Conservation (phyloP, 2,888 invertebrate species). For the Limnephilus marmoratus region DNA sequence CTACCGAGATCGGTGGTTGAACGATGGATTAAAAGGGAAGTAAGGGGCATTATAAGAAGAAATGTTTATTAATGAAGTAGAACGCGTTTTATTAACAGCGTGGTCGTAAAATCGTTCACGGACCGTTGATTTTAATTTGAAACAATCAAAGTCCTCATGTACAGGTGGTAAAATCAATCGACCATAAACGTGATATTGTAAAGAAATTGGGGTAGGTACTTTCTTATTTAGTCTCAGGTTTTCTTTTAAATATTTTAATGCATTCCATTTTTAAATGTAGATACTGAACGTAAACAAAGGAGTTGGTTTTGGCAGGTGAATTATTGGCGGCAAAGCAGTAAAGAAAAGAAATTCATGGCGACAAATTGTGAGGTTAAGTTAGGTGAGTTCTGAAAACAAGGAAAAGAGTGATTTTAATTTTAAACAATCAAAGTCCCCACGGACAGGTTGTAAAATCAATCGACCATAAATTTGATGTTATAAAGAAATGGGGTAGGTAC, state of each 20-base stretch:
- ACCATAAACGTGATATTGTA: background rate
- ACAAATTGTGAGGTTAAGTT: background rate
- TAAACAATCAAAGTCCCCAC: background rate
- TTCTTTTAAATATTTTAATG: too few species aligned
- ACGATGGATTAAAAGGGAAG: background rate
- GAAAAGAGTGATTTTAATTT: background rate
- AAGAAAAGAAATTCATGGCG: background rate
- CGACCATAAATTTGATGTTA: background rate
- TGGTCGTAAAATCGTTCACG: background rate
- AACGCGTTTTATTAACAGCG: slow-evolving; percentile 5
- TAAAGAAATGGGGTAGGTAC: too few species aligned
- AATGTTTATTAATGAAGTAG: background rate
- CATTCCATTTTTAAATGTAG: too few species aligned
- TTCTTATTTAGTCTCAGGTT: too few species aligned
- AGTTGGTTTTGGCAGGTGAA: background rate
- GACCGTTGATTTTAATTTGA: background rate
- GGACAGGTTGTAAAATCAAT: background rate
- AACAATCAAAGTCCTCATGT: background rate
- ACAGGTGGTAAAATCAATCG: background rate
- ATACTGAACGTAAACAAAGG: too few species aligned
- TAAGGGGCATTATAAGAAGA: background rate
- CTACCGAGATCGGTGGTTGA: background rate
- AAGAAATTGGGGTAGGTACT: background rate
- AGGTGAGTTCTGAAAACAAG: background rate
- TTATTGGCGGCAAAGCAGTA: background rate